phyloP scores from a whole-genome alignment of 2,113 vertebrate species.

The Campylomormyrus numenius region DNA sequence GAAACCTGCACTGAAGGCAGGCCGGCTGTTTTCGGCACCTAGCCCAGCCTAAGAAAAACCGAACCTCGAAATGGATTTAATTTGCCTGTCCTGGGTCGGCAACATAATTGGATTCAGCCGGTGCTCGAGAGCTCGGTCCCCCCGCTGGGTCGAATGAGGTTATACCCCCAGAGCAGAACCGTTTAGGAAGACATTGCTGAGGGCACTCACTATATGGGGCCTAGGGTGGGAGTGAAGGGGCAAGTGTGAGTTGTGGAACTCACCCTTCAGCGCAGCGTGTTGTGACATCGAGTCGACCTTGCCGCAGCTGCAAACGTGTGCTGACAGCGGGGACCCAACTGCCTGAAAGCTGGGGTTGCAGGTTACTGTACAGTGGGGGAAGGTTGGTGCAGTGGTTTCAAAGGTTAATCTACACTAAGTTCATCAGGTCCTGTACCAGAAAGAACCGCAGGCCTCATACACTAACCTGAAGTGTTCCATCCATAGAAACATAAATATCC shows the following conservation, averaged over 20 bases:
- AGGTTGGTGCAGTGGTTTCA: background rate
- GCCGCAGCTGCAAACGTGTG: background rate
- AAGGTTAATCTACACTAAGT: background rate
- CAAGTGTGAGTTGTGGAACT: background rate
- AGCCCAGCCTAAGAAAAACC: background rate
- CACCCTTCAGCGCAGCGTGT: background rate
- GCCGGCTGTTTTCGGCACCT: background rate
- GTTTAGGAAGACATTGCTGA: background rate
- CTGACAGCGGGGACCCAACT: background rate
- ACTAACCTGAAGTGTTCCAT: background rate
- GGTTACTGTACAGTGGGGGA: background rate
- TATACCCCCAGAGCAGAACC: background rate
- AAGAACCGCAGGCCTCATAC: background rate
- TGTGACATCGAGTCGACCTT: background rate
- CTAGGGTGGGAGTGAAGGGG: background rate
- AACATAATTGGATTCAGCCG: conserved; percentile 5
- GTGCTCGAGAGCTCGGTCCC: background rate
- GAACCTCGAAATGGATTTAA: background rate
- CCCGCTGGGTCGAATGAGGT: background rate
- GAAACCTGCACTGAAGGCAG: background rate
- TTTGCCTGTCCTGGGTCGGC: background rate
- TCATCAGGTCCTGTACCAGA: background rate
- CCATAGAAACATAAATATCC: background rate
- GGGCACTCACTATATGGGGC: background rate
- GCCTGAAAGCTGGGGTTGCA: background rate